phyloP scores from a whole-genome alignment of 2,113 vertebrate species.

The Hippocampus mohnikei region DNA sequence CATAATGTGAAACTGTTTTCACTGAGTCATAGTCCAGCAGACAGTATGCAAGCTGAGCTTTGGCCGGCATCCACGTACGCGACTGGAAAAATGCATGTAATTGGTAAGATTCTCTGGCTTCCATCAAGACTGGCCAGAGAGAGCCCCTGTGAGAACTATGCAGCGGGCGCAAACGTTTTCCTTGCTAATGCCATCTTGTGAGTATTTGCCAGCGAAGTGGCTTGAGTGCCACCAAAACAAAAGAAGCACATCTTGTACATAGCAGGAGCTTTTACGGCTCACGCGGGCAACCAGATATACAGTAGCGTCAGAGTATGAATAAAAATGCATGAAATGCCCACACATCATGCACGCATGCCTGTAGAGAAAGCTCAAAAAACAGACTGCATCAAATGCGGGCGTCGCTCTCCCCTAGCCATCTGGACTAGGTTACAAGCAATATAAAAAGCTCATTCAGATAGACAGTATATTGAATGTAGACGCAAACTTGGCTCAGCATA shows the following conservation, averaged over 20 bases:
- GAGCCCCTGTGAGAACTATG: conserved; percentile 69
- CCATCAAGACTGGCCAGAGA: conserved; percentile 65
- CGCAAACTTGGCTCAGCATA: conserved; percentile 74
- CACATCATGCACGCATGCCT: background rate
- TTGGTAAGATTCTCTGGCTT: conserved; percentile 71
- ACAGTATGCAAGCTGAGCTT: conserved; percentile 51
- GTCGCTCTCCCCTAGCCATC: conserved; percentile 73
- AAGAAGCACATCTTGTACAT: conserved; percentile 43
- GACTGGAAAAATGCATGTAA: conserved; percentile 69
- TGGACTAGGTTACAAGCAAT: conserved; percentile 80
- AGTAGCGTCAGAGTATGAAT: background rate
- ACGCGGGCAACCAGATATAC: background rate
- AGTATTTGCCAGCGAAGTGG: conserved; percentile 64
- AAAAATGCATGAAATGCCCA: background rate
- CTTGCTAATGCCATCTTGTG: conserved; percentile 69
- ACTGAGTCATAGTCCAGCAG: conserved; percentile 5
- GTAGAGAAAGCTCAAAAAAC: background rate
- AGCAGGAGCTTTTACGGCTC: conserved; percentile 7
- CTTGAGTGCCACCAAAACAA: conserved; percentile 53
- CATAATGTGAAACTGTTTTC: conserved; percentile 9
- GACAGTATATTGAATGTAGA: conserved; percentile 66
- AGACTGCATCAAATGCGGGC: conserved; percentile 27
- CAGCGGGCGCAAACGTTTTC: conserved; percentile 59
- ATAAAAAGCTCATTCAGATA: conserved; percentile 82
- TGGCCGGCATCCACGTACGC: conserved; percentile 55